A percentile compares a stretch with the other conserved stretches of the same genome.
Conservation (phyloP, 2,113 vertebrate genomes). For the Nipponia nippon region DNA sequence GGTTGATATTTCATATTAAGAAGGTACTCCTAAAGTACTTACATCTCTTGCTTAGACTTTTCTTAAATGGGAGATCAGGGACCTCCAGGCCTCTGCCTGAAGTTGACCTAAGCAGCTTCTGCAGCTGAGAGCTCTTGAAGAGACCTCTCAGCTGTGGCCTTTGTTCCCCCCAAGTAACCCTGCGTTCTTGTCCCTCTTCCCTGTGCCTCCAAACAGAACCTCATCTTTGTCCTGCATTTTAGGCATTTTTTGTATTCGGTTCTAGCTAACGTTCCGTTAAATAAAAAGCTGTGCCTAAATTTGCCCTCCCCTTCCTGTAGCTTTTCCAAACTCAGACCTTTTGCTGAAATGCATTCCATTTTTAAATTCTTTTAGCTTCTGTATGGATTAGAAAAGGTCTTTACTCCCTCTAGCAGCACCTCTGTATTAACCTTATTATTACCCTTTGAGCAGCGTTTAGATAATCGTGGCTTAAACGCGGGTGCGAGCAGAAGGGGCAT, state of each 20-base stretch:
- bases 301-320: not conserved
- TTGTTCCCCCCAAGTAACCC: not conserved
- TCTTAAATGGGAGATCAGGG: not conserved
- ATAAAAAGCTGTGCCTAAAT: not conserved
- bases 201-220: not conserved
- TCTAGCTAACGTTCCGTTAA: not conserved
- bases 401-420: not conserved
- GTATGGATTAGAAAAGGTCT: not conserved
- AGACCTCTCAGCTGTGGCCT: not conserved
- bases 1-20: not conserved
- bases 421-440: not conserved
- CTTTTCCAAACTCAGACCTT: not conserved
- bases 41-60: not conserved
- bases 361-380: not conserved
- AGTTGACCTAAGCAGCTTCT: not conserved
- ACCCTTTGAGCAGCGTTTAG: not conserved
- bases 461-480: not conserved
- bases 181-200: rapidly evolving
- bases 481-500: not conserved
- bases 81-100: not conserved
- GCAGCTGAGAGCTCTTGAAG: not conserved
- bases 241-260: not conserved
- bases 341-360: not conserved
- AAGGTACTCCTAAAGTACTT: not conserved
- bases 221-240: not conserved